Evolutionary conservation across 2,888 invertebrate genomes (phyloP).

Genomic region (Andrena praecox): DNA sequence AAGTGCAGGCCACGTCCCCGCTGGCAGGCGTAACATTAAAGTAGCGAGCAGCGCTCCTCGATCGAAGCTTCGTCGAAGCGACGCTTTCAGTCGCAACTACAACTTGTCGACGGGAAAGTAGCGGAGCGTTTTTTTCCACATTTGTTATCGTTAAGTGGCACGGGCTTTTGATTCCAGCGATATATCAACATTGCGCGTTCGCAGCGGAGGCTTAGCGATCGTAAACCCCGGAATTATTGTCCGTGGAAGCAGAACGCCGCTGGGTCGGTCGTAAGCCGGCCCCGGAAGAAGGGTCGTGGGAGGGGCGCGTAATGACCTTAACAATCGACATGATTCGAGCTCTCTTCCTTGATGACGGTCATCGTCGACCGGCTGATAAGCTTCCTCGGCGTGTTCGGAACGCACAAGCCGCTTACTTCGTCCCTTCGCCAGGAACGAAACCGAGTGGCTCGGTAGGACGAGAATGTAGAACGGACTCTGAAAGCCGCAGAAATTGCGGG

Average conservation of each 20-base stretch:
- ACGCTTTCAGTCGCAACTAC: background rate
- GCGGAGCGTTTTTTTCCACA: background rate
- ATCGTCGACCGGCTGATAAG: slow-evolving; percentile 56
- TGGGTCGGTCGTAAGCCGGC: slow-evolving; percentile 42
- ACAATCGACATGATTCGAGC: slow-evolving; percentile 69
- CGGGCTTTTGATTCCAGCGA: slow-evolving; percentile 12
- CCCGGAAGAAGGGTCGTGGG: slow-evolving; percentile 69
- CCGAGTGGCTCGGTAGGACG: background rate
- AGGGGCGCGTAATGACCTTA: slow-evolving; percentile 70
- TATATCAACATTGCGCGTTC: slow-evolving; percentile 26
- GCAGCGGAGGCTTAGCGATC: slow-evolving; percentile 21
- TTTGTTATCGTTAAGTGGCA: background rate
- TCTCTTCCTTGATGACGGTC: slow-evolving; percentile 67
- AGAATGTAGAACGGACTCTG: background rate
- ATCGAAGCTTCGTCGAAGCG: background rate
- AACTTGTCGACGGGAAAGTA: background rate
- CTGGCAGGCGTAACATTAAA: background rate
- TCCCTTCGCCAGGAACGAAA: slow-evolving; percentile 13
- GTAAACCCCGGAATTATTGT: slow-evolving; percentile 51
- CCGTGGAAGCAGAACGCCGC: slow-evolving; percentile 40
- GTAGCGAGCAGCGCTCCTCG: background rate
- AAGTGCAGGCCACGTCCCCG: background rate
- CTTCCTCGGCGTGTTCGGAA: slow-evolving; percentile 41
- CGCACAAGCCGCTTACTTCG: background rate
- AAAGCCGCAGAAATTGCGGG: slow-evolving; percentile 18